A percentile compares a stretch with the other conserved stretches of the same genome.
Conservation (phyloP, 2,113 vertebrate genomes). For the Tychaedon coryphoeus region DNA sequence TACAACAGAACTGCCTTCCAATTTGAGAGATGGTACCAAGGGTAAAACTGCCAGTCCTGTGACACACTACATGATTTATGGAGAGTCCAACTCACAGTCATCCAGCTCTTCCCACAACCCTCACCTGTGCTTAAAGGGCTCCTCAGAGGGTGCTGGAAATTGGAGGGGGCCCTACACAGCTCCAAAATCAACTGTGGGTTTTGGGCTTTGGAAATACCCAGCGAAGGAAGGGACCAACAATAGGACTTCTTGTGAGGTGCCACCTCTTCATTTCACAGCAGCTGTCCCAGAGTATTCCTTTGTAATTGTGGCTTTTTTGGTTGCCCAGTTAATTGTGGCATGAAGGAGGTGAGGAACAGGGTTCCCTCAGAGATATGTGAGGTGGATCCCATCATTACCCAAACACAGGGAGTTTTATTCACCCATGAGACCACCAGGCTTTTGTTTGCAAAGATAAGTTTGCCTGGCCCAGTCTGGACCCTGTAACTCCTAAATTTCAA, state of each 20-base stretch:
- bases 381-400: accelerated
- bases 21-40: background rate
- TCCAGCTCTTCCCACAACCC: background rate
- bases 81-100: background rate
- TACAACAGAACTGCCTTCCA: background rate
- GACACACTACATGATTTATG: background rate
- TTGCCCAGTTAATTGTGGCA: accelerated
- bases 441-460: background rate
- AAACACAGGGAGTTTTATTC: background rate
- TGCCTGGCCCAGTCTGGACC: background rate
- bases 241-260: background rate
- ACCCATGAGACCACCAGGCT: background rate
- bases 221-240: accelerated
- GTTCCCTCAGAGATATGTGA: background rate
- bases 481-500: background rate
- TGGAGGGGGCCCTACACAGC: background rate
- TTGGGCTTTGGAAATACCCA: background rate
- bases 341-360: background rate
- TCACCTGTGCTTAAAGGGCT: background rate
- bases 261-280: background rate
- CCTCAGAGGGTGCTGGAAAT: background rate
- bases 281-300: background rate
- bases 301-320: background rate
- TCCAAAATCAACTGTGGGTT: background rate
- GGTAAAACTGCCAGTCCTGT: background rate